These are phyloP conservation scores for Aphelocoma coerulescens DNA, from an alignment of 2,113 vertebrate genomes.

Conservation along the genomic window DNA sequence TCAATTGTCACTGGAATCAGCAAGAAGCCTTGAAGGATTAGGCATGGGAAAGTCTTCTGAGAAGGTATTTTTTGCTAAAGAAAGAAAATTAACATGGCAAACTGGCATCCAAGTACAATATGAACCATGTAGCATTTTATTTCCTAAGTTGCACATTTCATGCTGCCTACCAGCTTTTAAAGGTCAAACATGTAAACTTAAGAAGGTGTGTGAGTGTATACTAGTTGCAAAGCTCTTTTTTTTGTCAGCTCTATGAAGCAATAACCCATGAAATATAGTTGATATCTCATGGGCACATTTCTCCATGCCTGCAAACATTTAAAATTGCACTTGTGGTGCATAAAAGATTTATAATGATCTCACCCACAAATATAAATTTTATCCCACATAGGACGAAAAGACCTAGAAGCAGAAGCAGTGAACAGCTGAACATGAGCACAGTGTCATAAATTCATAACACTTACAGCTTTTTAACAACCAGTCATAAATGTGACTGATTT, in stretches of 20 bases:
- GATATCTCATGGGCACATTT: constrained; percentile 62
- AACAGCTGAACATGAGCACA: constrained; percentile 65
- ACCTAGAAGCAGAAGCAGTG: constrained; percentile 58
- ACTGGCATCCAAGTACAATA: background rate
- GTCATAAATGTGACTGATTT: constrained; percentile 69
- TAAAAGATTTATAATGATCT: constrained; percentile 76
- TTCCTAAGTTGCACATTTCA: background rate
- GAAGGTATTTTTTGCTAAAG: background rate
- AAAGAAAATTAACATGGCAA: background rate
- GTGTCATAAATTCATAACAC: constrained; percentile 68
- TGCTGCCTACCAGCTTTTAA: constrained; percentile 31
- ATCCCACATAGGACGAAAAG: constrained; percentile 58
- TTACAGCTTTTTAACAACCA: constrained; percentile 67
- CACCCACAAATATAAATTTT: constrained; percentile 72
- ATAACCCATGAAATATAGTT: constrained; percentile 58
- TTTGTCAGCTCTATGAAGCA: constrained; percentile 42
- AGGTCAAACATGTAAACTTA: constrained; percentile 45
- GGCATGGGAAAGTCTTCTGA: background rate
- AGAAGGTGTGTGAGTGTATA: constrained; percentile 15
- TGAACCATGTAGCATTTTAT: background rate
- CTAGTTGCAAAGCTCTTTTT: constrained; percentile 48
- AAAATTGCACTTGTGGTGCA: constrained; percentile 68
- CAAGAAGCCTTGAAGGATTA: background rate
- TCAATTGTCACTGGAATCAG: background rate
- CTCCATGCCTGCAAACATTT: constrained; percentile 68